Conservation (phyloP, 2,797 vertebrate species). For the Hirundo rustica region DNA sequence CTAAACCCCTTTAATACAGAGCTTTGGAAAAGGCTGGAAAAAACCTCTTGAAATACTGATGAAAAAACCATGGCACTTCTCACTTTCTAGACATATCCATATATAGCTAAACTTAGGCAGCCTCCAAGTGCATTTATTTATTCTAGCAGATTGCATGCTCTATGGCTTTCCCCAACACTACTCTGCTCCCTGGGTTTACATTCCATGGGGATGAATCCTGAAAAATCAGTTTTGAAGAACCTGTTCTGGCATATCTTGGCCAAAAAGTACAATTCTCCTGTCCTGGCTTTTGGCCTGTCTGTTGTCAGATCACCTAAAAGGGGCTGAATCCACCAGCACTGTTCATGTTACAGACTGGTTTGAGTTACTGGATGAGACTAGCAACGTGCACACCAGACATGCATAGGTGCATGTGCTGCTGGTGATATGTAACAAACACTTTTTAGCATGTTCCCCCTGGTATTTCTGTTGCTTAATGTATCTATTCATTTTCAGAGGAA, state of each 20-base stretch:
- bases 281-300: neutral
- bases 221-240: slow-evolving; percentile 18
- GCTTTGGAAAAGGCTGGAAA: neutral
- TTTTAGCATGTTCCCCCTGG: neutral
- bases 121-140: slow-evolving; percentile 8
- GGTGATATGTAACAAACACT: neutral
- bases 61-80: neutral
- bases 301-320: neutral
- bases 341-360: neutral
- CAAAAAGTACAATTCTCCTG: neutral
- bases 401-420: neutral
- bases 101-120: neutral
- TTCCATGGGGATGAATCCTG: neutral
- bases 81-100: slow-evolving; percentile 19
- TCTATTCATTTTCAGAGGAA: neutral
- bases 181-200: neutral
- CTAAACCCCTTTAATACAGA: neutral
- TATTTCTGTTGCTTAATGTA: neutral
- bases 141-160: neutral
- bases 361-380: neutral
- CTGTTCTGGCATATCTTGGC: neutral
- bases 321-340: neutral
- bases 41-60: neutral
- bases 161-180: neutral
- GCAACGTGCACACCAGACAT: too few species aligned